Conservation (phyloP, 2,888 invertebrate genomes). For the Epirrita christyi region DNA sequence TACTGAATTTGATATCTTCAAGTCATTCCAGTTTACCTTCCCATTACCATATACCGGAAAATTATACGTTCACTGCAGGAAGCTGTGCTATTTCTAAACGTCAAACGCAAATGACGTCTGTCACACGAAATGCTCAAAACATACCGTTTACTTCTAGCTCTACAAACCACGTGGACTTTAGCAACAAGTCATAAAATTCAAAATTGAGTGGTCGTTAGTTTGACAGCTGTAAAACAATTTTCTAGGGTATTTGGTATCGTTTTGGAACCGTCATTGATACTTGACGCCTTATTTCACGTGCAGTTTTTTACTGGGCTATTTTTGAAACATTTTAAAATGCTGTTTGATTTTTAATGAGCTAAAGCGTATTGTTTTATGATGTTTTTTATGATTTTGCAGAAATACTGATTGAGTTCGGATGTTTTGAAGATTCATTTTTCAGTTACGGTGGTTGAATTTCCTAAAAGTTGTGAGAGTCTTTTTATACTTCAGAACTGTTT, state of each 20-base stretch:
- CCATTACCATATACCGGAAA: conserved; percentile 40
- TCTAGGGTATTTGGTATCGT: conserved; percentile 53
- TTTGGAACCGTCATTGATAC: conserved; percentile 68
- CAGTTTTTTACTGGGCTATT: conserved; percentile 53
- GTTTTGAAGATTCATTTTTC: conserved; percentile 1
- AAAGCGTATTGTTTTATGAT: conserved; percentile 25
- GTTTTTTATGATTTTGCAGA: conserved; percentile 34
- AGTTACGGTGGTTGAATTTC: neutral
- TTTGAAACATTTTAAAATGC: conserved; percentile 43
- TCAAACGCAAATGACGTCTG: conserved; percentile 61
- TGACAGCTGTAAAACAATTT: conserved; percentile 35
- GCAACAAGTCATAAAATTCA: conserved; percentile 34
- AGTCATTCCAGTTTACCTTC: conserved; percentile 28
- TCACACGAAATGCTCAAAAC: conserved; percentile 59
- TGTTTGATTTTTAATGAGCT: conserved; percentile 38
- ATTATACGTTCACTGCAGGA: conserved; percentile 48
- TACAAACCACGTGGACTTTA: conserved; percentile 25
- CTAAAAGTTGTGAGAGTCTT: no score
- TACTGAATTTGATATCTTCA: conserved; percentile 14
- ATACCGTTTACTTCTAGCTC: conserved; percentile 30
- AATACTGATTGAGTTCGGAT: conserved; percentile 24
- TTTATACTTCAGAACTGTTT: no score
- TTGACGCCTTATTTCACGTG: conserved; percentile 62
- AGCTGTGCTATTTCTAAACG: conserved; percentile 62
- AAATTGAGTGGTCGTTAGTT: conserved; percentile 39